phyloP scores from a whole-genome alignment of 2,888 invertebrate species.

The Epinotia ramella region DNA sequence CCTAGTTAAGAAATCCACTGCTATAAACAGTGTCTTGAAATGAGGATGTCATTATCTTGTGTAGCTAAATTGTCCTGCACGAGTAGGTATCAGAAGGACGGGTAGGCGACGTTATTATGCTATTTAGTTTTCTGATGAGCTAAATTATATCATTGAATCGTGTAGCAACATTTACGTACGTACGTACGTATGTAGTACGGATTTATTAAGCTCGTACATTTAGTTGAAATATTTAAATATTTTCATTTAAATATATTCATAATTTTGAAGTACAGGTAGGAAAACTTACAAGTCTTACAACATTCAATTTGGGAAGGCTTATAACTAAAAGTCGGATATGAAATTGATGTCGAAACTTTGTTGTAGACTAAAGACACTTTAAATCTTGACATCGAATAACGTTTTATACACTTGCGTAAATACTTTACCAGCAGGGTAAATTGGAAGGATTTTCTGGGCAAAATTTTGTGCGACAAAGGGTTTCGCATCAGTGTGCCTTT shows the following conservation, averaged over 20 bases:
- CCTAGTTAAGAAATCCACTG: not conserved
- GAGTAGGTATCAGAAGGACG: not conserved
- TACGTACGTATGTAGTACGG: no score
- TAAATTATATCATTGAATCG: not conserved
- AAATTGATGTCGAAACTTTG: slow-evolving; percentile 25
- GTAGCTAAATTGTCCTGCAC: not conserved
- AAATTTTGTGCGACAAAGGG: not conserved
- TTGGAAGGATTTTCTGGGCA: not conserved
- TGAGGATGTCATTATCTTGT: slow-evolving; percentile 16
- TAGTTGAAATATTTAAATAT: not conserved
- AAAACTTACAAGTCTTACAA: slow-evolving; percentile 3
- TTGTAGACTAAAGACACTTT: slow-evolving; percentile 28
- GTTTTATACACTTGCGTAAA: slow-evolving; percentile 6
- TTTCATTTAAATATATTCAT: not conserved
- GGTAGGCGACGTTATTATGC: not conserved
- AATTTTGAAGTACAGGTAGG: not conserved
- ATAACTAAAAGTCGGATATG: slow-evolving; percentile 15
- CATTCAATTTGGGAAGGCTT: slow-evolving; percentile 34
- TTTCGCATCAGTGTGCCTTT: not conserved
- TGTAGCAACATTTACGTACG: not conserved
- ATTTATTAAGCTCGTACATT: not conserved
- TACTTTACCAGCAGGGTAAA: no score
- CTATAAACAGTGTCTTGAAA: slow-evolving; percentile 1
- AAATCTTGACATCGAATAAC: slow-evolving; percentile 14
- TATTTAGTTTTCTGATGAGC: not conserved